A percentile compares a stretch with the other conserved stretches of the same genome.
phyloP scores from a whole-genome alignment of 1,140 invertebrate species.

The Agrilus planipennis region DNA sequence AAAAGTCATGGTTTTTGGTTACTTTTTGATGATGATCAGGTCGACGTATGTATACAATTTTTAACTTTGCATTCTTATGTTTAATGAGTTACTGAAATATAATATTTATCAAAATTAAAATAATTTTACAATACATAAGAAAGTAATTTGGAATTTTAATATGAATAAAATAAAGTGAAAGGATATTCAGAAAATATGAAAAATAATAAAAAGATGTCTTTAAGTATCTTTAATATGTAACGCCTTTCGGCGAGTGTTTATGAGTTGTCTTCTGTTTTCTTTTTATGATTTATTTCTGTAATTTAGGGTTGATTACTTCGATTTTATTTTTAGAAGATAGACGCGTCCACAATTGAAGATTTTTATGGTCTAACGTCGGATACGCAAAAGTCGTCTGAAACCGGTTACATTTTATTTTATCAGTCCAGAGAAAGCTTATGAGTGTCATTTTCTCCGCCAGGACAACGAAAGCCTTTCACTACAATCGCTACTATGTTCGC shows the following conservation, averaged over 20 bases:
- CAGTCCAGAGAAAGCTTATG: conserved; percentile 75
- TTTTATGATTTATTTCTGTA: not conserved
- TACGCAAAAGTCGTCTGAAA: conserved; percentile 97
- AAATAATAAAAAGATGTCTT: no score
- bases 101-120: no score
- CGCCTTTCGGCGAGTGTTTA: no score
- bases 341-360: conserved; percentile 96
- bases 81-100: no score
- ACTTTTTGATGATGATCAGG: conserved; percentile 99
- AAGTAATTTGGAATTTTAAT: no score
- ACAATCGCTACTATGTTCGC: no score
- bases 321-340: conserved; percentile 75
- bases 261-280: not conserved
- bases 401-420: conserved; percentile 99
- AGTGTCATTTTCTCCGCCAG: conserved; percentile 18
- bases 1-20: conserved; percentile 99
- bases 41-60: conserved; percentile 84
- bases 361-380: conserved; percentile 98
- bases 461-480: no score
- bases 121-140: no score
- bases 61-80: no score
- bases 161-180: no score
- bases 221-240: no score
- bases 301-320: not conserved
- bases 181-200: no score